A percentile compares a stretch with the other conserved stretches of the same genome.
Evolutionary conservation across 2,888 invertebrate genomes (phyloP).

Genomic region (Ischnus inquisitorius): DNA sequence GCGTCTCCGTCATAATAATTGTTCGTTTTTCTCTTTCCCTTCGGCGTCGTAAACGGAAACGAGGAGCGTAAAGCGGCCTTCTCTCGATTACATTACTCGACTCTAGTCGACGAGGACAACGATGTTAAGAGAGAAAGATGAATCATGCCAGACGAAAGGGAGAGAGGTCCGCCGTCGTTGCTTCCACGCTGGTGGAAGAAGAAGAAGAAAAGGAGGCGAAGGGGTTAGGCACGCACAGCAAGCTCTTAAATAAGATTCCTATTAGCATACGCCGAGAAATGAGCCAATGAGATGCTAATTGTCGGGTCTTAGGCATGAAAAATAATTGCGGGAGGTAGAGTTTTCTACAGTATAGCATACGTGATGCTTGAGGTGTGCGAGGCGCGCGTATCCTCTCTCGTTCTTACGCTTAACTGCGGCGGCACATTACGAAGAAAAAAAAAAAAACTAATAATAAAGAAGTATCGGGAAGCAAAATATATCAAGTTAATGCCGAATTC

Average conservation of each 20-base stretch:
- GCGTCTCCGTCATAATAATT: neutral
- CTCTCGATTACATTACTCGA: constrained; percentile 7
- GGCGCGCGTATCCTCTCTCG: constrained; percentile 11
- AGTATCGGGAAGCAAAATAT: constrained; percentile 8
- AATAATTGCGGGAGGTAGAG: constrained; percentile 78
- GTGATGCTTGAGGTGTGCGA: constrained; percentile 7
- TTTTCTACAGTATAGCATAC: neutral
- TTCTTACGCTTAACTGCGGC: constrained; percentile 22
- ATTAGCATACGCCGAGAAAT: constrained; percentile 82
- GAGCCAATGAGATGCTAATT: constrained; percentile 85
- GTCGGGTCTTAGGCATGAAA: constrained; percentile 79
- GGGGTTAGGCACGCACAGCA: constrained; percentile 71
- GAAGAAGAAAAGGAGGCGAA: constrained; percentile 56
- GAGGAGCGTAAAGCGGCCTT: constrained; percentile 51
- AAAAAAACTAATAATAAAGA: neutral
- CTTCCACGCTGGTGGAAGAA: constrained; percentile 6
- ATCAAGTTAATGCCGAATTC: constrained; percentile 31
- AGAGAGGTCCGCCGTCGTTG: neutral
- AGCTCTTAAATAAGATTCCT: constrained; percentile 80
- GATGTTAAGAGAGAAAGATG: constrained; percentile 38
- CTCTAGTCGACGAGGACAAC: constrained; percentile 19
- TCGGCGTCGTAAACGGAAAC: constrained; percentile 74
- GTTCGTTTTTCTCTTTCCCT: constrained; percentile 22
- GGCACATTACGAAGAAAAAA: neutral
- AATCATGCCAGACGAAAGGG: constrained; percentile 1